Evolutionary conservation across 1,140 invertebrate genomes (phyloP).

Genomic region (Thaumetopoea pityocampa): DNA sequence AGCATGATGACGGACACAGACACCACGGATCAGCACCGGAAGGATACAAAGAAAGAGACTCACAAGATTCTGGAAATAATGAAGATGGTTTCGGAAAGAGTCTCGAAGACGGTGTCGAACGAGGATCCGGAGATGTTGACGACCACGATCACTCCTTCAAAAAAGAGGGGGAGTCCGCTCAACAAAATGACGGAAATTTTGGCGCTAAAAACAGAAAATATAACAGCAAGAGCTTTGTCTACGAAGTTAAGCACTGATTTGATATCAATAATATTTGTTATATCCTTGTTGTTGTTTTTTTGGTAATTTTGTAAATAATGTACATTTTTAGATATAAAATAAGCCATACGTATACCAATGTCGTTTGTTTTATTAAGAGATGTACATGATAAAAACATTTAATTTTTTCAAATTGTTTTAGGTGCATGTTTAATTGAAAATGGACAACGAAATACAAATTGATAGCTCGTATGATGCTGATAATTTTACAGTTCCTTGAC

Average conservation of each 20-base stretch:
- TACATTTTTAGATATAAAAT: conserved; percentile 43
- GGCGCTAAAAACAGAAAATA: conserved; percentile 48
- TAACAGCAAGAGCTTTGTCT: conserved; percentile 61
- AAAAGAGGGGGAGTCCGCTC: conserved; percentile 58
- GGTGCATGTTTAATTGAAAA: too few relatives aligned
- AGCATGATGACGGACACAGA: conserved; percentile 69
- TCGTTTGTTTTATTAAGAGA: conserved; percentile 6
- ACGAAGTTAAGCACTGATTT: conserved; percentile 49
- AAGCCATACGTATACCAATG: conserved; percentile 21
- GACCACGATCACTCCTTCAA: conserved; percentile 62
- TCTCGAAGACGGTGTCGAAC: conserved; percentile 66
- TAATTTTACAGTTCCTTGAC: too few relatives aligned
- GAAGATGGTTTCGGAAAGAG: conserved; percentile 55
- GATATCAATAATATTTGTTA: conserved; percentile 40
- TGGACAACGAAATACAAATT: too few relatives aligned
- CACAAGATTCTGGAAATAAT: conserved; percentile 69
- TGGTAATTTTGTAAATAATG: conserved; percentile 65
- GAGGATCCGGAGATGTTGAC: conserved; percentile 56
- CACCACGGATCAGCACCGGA: conserved; percentile 68
- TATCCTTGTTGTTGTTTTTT: conserved; percentile 55
- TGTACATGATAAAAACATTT: too few relatives aligned
- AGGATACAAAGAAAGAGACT: conserved; percentile 68
- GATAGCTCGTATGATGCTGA: too few relatives aligned
- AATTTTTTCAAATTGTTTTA: too few relatives aligned
- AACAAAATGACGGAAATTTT: conserved; percentile 58